Conservation (phyloP, 2,888 invertebrate species). For the Oxytorus armatus region DNA sequence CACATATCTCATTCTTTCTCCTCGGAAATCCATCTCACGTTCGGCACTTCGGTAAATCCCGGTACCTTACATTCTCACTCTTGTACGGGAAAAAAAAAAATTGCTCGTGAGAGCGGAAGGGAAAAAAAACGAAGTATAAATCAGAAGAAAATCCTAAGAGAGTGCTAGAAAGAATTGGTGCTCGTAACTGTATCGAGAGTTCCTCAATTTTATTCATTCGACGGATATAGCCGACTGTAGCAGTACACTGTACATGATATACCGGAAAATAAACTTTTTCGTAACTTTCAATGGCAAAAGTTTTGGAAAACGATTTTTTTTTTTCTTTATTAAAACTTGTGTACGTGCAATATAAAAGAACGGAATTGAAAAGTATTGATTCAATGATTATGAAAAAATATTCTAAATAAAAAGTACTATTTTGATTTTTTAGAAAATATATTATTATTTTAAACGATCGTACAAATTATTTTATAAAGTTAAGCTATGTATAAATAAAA, state of each 20-base stretch:
- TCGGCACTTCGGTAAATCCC: slow-evolving; percentile 60
- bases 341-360: no score
- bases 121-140: slow-evolving; percentile 30
- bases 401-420: no score
- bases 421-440: no score
- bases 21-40: slow-evolving; percentile 50
- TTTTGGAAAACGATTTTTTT: no score
- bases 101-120: not conserved
- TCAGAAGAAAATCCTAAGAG: slow-evolving; percentile 26
- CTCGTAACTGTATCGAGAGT: slow-evolving; percentile 38
- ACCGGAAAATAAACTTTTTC: slow-evolving; percentile 9
- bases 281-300: not conserved
- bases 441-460: no score
- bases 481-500: no score
- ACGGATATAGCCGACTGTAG: not conserved
- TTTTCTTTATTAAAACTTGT: no score
- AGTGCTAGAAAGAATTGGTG: slow-evolving; percentile 14
- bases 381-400: no score
- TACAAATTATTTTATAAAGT: no score
- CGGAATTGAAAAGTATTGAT: no score
- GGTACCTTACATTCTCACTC: slow-evolving; percentile 44
- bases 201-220: slow-evolving; percentile 48
- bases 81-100: slow-evolving; percentile 30
- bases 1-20: slow-evolving; percentile 19
- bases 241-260: not conserved